Evolutionary conservation across 2,888 invertebrate genomes (phyloP).

Genomic region (Chaetoderma sp.): DNA sequence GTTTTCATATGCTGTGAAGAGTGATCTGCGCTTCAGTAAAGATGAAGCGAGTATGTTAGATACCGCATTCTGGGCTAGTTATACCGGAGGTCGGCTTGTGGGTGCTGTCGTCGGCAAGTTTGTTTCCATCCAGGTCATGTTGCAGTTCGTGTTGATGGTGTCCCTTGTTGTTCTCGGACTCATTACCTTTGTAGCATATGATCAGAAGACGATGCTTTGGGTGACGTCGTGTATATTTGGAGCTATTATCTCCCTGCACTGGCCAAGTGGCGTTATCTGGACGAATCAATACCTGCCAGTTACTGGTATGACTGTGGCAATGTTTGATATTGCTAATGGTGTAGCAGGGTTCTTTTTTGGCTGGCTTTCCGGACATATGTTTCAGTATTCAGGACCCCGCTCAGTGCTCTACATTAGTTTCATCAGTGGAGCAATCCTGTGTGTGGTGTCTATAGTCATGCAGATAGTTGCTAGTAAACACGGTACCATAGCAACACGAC

Average conservation of each 20-base stretch:
- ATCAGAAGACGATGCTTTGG: slow-evolving; percentile 32
- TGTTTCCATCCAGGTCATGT: slow-evolving; percentile 30
- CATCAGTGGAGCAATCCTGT: background rate
- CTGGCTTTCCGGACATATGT: slow-evolving; percentile 34
- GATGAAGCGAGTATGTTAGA: slow-evolving; percentile 39
- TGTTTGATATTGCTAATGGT: slow-evolving; percentile 34
- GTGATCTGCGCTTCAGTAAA: slow-evolving; percentile 31
- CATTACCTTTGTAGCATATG: slow-evolving; percentile 30
- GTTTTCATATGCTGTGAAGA: slow-evolving; percentile 1
- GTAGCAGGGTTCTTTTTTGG: slow-evolving; percentile 33
- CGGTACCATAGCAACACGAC: too few species aligned
- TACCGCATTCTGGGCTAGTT: slow-evolving; percentile 38
- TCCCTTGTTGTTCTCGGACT: slow-evolving; percentile 29
- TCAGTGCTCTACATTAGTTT: slow-evolving; percentile 28
- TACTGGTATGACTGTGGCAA: slow-evolving; percentile 34
- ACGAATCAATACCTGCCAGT: slow-evolving; percentile 39
- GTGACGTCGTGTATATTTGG: slow-evolving; percentile 31
- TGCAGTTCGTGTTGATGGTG: slow-evolving; percentile 30
- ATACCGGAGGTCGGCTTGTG: slow-evolving; percentile 34
- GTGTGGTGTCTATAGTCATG: background rate
- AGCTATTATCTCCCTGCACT: slow-evolving; percentile 35
- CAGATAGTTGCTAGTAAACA: background rate
- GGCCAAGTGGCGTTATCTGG: slow-evolving; percentile 38
- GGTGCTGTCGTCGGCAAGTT: slow-evolving; percentile 31
- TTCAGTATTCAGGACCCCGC: slow-evolving; percentile 33